These are phyloP conservation scores for Drosophila setifemur DNA, from an alignment of 1,140 invertebrate genomes.

Conservation along the genomic window DNA sequence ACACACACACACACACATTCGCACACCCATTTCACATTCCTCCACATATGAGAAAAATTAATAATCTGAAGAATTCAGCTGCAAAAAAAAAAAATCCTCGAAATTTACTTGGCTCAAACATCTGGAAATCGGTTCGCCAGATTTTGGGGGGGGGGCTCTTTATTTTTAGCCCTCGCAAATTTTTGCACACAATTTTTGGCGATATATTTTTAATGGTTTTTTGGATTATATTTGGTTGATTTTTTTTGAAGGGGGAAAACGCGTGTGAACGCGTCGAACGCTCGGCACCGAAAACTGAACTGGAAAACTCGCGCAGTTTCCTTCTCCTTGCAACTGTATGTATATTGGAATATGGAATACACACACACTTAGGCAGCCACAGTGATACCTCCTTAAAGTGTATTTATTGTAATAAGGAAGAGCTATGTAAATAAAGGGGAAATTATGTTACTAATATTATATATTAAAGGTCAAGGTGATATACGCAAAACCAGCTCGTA, in stretches of 20 bases:
- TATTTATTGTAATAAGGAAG: no score
- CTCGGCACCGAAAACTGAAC: slow-evolving; percentile 45
- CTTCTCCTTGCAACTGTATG: slow-evolving; percentile 46
- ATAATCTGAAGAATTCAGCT: no score
- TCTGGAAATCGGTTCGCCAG: slow-evolving; percentile 5
- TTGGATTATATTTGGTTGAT: neutral
- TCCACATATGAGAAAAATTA: neutral
- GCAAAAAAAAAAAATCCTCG: neutral
- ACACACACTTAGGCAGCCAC: slow-evolving; percentile 24
- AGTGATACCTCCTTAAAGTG: neutral
- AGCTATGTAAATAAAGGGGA: no score
- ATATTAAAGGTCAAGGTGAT: no score
- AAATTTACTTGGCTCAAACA: slow-evolving; percentile 28
- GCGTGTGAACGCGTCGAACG: slow-evolving; percentile 41
- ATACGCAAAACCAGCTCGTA: no score
- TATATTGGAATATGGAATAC: slow-evolving; percentile 46
- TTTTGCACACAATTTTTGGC: neutral
- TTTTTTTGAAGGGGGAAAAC: slow-evolving; percentile 8
- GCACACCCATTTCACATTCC: neutral
- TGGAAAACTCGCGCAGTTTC: slow-evolving; percentile 44
- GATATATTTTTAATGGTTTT: neutral
- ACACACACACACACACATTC: slow-evolving; percentile 9
- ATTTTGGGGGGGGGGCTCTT: neutral
- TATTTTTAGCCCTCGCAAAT: neutral
- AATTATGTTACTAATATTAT: no score